Evolutionary conservation across 2,113 vertebrate genomes (phyloP), one percentile per base, ranked within the genome.

Genomic region (Prietella phreatophila): DNA sequence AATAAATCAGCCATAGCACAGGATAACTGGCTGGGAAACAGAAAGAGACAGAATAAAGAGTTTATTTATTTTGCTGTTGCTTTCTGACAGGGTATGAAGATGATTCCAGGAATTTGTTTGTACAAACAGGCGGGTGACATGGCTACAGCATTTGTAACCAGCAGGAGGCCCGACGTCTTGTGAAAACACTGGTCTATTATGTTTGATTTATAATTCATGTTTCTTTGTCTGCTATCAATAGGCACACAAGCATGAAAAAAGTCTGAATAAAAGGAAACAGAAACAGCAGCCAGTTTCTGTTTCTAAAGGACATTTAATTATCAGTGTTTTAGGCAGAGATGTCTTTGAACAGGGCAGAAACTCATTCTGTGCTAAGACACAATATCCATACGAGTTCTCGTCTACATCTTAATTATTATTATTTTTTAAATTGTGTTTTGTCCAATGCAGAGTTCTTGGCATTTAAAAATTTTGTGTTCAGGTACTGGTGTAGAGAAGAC

Each of bases 121-220:
- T 91, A 82, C 55, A 83, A 83, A 65, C 69, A 50, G 13, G n/a
- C 14, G 5, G 75, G 65, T 20, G 11, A 56, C 73, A 42, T 86
- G 55, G 80, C 61, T 63, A 50, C 36, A 56, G 55, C 63, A 71
- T 89, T 87, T 91, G 90, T 75, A 90, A 89, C 89, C 90, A 71
- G 87, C 89, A 83, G 93, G 92, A 91, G 92, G 90, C 87, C 89
- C 73, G 79, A 92, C 91, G 91, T 89, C 89, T 88, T n/a, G 42
- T 78, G 25, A 50, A 78, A 78, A 78, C 22, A 86, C 88, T 61
- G 76, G 76, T 90, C 86, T 90, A 84, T 91, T 90, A 87, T 90
- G 88, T 86, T 92, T 90, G 83, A 91, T 93, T 93, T 90, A 92
- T 93, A 91, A 93, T 94, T 92, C 85, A 93, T 91, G 91, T 76